Evolutionary conservation across 2,888 invertebrate species (phyloP).

Genomic region (Synergus gifuensis): DNA sequence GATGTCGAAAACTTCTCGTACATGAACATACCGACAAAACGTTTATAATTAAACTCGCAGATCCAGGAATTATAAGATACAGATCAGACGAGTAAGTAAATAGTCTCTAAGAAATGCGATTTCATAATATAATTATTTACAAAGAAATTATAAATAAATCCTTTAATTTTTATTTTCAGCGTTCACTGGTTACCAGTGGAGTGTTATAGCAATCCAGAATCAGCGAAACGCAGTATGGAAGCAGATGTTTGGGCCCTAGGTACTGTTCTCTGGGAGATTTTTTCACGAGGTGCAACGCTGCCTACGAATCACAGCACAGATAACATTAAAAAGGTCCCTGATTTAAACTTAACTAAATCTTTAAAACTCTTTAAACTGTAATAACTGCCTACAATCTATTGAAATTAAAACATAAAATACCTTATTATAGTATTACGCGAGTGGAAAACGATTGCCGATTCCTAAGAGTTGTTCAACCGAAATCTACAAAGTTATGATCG

Average conservation of each 20-base stretch:
- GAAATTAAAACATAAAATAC: conserved; percentile 21
- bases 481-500: conserved; percentile 87
- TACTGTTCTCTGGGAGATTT: conserved; percentile 95
- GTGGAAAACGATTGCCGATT: conserved; percentile 84
- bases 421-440: conserved; percentile 81
- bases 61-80: conserved; percentile 85
- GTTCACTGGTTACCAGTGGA: conserved; percentile 95
- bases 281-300: conserved; percentile 85
- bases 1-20: conserved; percentile 91
- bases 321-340: conserved; percentile 74
- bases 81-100: conserved; percentile 82
- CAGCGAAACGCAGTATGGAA: conserved; percentile 83
- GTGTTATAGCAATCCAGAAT: conserved; percentile 84
- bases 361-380: background rate
- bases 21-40: conserved; percentile 84
- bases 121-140: background rate
- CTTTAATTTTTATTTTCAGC: conserved; percentile 77
- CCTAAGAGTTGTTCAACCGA: conserved; percentile 86
- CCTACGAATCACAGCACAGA: conserved; percentile 68
- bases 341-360: background rate
- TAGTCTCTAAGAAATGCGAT: conserved; percentile 23
- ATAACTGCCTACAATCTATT: background rate
- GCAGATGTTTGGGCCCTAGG: conserved; percentile 96
- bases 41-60: conserved; percentile 89
- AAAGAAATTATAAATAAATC: conserved; percentile 25